Percentiles rank a stretch among this genome's conserved stretches.
Evolutionary conservation across 2,113 vertebrate genomes (phyloP).

Genomic region (Cairina moschata): DNA sequence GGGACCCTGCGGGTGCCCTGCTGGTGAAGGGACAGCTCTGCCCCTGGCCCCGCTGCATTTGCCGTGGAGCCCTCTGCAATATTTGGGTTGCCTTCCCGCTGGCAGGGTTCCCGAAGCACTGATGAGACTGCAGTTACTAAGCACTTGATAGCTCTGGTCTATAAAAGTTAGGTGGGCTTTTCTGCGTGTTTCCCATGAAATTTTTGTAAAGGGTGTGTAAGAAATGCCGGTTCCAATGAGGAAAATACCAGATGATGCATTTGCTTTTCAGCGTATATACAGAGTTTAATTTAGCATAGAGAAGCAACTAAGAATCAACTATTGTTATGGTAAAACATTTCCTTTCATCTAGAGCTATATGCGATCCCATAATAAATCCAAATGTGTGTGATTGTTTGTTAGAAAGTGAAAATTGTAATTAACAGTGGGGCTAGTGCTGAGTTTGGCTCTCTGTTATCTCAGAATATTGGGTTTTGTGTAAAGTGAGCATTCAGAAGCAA

Average conservation of each 20-base stretch:
- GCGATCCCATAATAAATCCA: slow-evolving; percentile 21
- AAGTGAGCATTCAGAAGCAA: slow-evolving; percentile 16
- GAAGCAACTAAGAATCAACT: background rate
- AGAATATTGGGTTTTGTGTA: background rate
- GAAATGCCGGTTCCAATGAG: slow-evolving; percentile 33
- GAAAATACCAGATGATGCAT: slow-evolving; percentile 15
- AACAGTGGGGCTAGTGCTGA: background rate
- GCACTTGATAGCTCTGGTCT: background rate
- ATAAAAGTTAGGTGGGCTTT: slow-evolving; percentile 8
- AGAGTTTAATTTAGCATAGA: slow-evolving; percentile 45
- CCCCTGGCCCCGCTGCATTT: accelerated
- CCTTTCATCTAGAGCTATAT: slow-evolving; percentile 36
- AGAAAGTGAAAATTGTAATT: slow-evolving; percentile 45
- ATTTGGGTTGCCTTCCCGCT: background rate
- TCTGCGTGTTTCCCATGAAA: slow-evolving; percentile 34
- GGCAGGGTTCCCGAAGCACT: background rate
- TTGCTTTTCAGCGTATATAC: background rate
- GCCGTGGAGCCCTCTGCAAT: background rate
- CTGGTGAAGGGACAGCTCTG: background rate
- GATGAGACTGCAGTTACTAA: background rate
- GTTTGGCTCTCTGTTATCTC: background rate
- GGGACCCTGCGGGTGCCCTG: too few species aligned
- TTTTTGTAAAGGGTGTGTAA: slow-evolving; percentile 49
- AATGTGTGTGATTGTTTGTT: background rate
- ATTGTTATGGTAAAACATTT: slow-evolving; percentile 33